Conservation (phyloP, 2,888 invertebrate species). For the Taenaris catops region DNA sequence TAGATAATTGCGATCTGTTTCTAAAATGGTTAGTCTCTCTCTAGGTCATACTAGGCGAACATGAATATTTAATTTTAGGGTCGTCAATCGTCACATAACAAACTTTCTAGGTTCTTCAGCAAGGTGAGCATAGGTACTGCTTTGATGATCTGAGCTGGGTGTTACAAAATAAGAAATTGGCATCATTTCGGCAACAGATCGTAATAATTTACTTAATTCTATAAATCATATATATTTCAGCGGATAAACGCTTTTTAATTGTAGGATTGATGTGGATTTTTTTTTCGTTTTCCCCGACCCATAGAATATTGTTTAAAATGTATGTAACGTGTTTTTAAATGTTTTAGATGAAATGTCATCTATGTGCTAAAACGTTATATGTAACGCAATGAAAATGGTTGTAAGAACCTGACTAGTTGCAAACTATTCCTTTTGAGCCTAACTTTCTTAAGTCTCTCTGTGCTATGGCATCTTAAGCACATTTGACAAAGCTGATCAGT, state of each 20-base stretch:
- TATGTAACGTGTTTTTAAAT: slow-evolving; percentile 60
- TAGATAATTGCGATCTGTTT: slow-evolving; percentile 75
- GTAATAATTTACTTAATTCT: slow-evolving; percentile 55
- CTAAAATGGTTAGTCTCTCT: slow-evolving; percentile 67
- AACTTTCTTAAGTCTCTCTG: slow-evolving; percentile 47
- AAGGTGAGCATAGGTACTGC: slow-evolving; percentile 37
- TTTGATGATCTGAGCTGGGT: slow-evolving; percentile 76
- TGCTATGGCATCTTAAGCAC: slow-evolving; percentile 63
- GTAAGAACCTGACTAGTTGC: slow-evolving; percentile 63
- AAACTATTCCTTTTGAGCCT: slow-evolving; percentile 56
- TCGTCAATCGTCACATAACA: slow-evolving; percentile 10
- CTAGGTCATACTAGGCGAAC: slow-evolving; percentile 28
- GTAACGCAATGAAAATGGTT: slow-evolving; percentile 75
- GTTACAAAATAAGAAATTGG: slow-evolving; percentile 65
- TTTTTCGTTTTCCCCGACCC: slow-evolving; percentile 54
- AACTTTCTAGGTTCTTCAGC: slow-evolving; percentile 19
- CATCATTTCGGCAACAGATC: slow-evolving; percentile 79
- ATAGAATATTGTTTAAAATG: slow-evolving; percentile 44
- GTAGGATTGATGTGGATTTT: slow-evolving; percentile 62
- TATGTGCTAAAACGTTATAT: slow-evolving; percentile 78
- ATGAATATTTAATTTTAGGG: slow-evolving; percentile 10
- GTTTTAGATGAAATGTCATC: slow-evolving; percentile 61
- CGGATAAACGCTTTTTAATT: slow-evolving; percentile 54
- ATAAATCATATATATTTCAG: slow-evolving; percentile 47
- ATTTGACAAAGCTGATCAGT: slow-evolving; percentile 30